A percentile compares a stretch with the other conserved stretches of the same genome.
Conservation (phyloP, 1,140 invertebrate genomes). For the Lysiphlebus fabarum region DNA sequence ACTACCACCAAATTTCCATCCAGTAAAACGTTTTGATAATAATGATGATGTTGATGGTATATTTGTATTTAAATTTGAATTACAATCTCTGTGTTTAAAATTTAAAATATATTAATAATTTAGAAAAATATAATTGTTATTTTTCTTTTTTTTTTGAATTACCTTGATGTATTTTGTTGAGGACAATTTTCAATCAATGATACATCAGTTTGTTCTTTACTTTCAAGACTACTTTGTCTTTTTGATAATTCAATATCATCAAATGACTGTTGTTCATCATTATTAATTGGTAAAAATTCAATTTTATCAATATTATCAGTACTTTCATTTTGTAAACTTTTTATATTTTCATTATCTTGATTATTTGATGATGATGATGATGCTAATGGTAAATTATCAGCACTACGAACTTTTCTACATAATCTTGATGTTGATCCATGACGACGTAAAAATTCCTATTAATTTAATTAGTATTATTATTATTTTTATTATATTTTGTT, state of each 20-base stretch:
- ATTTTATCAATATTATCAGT: conserved; percentile 57
- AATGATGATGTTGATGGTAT: conserved; percentile 32
- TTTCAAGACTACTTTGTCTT: conserved; percentile 43
- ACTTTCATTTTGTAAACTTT: conserved; percentile 43
- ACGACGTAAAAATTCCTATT: conserved; percentile 64
- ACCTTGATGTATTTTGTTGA: conserved; percentile 30
- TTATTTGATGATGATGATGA: conserved; percentile 34
- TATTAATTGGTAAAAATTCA: conserved; percentile 33
- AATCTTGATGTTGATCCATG: conserved; percentile 74
- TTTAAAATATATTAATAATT: conserved; percentile 21
- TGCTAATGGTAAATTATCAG: conserved; percentile 59
- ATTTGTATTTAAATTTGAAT: conserved; percentile 1
- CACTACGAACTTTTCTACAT: conserved; percentile 73
- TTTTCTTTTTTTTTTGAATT: no score
- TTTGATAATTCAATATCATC: conserved; percentile 32
- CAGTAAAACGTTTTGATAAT: conserved; percentile 41
- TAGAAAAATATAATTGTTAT: no score
- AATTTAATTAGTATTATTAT: conserved; percentile 5
- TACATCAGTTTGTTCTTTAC: conserved; percentile 38
- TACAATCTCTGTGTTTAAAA: conserved; percentile 33
- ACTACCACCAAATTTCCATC: conserved; percentile 45
- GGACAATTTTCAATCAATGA: conserved; percentile 37
- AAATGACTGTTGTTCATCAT: conserved; percentile 7
- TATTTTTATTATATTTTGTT: background rate
- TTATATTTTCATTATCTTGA: conserved; percentile 35